Evolutionary conservation across 1,140 invertebrate genomes (phyloP).

Genomic region (Drosophila insularis): DNA sequence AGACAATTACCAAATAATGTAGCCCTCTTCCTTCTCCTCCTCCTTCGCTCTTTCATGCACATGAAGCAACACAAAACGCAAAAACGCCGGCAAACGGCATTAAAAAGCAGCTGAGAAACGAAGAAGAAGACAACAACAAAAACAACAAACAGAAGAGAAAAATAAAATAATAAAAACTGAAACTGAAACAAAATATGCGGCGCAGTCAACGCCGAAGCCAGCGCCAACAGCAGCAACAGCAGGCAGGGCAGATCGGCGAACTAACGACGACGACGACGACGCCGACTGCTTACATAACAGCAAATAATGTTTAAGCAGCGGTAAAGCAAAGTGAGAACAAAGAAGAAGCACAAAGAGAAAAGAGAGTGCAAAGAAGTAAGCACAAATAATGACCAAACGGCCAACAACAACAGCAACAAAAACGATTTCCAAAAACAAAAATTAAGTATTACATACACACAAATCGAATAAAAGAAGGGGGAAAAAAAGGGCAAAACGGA

Average conservation of each 20-base stretch:
- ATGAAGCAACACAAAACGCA: slow-evolving; percentile 73
- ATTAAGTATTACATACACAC: slow-evolving; percentile 5
- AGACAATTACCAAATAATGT: slow-evolving; percentile 77
- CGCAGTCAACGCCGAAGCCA: slow-evolving; percentile 9
- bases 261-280: slow-evolving; percentile 11
- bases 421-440: slow-evolving; percentile 50
- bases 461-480: slow-evolving; percentile 16
- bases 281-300: slow-evolving; percentile 74
- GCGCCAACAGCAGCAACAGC: neutral
- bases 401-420: slow-evolving; percentile 41
- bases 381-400: slow-evolving; percentile 58
- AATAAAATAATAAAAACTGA: slow-evolving; percentile 49
- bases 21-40: slow-evolving; percentile 22
- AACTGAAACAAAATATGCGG: slow-evolving; percentile 69
- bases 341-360: slow-evolving; percentile 8
- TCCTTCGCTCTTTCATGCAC: slow-evolving; percentile 48
- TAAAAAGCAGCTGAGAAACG: slow-evolving; percentile 18
- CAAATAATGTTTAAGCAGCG: slow-evolving; percentile 79
- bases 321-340: slow-evolving; percentile 64
- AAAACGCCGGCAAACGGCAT: slow-evolving; percentile 58
- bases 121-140: slow-evolving; percentile 29
- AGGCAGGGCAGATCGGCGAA: too few relatives aligned
- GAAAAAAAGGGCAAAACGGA: slow-evolving; percentile 67
- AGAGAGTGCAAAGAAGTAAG: slow-evolving; percentile 52
- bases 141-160: slow-evolving; percentile 36